These are phyloP conservation scores for Piscicola geometra DNA, from an alignment of 2,888 invertebrate genomes.

Conservation along the genomic window DNA sequence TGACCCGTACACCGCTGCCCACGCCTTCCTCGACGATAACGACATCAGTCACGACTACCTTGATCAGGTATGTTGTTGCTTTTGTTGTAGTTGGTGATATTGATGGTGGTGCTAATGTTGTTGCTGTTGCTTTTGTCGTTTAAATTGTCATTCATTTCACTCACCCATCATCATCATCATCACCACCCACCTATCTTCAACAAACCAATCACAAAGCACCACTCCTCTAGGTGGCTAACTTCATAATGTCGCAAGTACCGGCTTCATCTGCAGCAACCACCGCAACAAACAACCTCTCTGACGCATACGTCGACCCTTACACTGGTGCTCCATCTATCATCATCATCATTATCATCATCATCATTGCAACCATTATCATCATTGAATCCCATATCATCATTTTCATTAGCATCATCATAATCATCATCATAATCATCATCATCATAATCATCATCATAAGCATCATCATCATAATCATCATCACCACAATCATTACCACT, in stretches of 20 bases:
- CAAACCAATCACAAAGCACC: no score
- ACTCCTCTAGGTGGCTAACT: conserved; percentile 62
- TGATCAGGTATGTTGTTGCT: conserved; percentile 64
- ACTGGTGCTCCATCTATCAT: conserved; percentile 57
- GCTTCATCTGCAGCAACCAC: background rate
- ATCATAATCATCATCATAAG: conserved; percentile 23
- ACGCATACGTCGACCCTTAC: conserved; percentile 61
- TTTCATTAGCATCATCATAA: background rate
- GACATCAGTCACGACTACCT: conserved; percentile 77
- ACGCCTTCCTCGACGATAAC: conserved; percentile 79
- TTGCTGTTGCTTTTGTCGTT: background rate
- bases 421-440: conserved; percentile 17
- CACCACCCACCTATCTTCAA: no score
- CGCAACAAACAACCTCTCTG: conserved; percentile 44
- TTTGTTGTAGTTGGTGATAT: background rate
- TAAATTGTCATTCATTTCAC: no score
- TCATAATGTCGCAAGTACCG: conserved; percentile 54
- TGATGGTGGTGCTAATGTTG: background rate
- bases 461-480: conserved; percentile 27
- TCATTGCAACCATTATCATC: conserved; percentile 8
- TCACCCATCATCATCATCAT: no score
- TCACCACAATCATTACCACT: conserved; percentile 7
- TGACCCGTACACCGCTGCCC: conserved; percentile 87
- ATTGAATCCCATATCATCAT: conserved; percentile 6
- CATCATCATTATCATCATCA: conserved; percentile 1